Conservation (phyloP, 92 coral and sea anemone genomes). For the Metridium senile region DNA sequence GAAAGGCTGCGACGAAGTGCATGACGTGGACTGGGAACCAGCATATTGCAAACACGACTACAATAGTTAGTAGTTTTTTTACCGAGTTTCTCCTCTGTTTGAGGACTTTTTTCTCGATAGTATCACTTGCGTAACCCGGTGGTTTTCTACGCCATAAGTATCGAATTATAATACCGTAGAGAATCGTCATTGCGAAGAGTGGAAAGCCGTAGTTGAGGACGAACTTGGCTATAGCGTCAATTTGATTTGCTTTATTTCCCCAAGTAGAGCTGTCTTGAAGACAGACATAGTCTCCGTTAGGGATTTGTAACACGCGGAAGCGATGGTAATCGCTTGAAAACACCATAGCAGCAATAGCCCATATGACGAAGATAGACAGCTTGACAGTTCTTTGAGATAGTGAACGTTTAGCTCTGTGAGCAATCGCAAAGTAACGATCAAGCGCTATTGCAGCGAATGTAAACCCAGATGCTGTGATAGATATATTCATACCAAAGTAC, state of each 20-base stretch:
- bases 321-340: slow-evolving; percentile 30
- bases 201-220: slow-evolving; percentile 55
- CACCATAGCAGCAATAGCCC: slow-evolving; percentile 36
- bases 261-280: slow-evolving; percentile 15
- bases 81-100: slow-evolving; percentile 52
- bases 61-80: slow-evolving; percentile 52
- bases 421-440: slow-evolving; percentile 50
- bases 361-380: slow-evolving; percentile 5
- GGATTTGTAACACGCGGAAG: slow-evolving; percentile 6
- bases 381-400: slow-evolving; percentile 19
- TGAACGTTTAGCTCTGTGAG: slow-evolving; percentile 45
- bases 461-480: slow-evolving; percentile 18
- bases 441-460: slow-evolving; percentile 27
- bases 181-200: slow-evolving; percentile 46
- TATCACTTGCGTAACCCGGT: slow-evolving; percentile 50
- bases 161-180: slow-evolving; percentile 42
- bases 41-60: slow-evolving; percentile 52
- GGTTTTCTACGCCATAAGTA: slow-evolving; percentile 47
- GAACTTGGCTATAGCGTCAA: slow-evolving; percentile 53
- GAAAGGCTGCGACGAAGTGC: slow-evolving; percentile 42
- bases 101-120: slow-evolving; percentile 41
- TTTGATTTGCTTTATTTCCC: slow-evolving; percentile 18
- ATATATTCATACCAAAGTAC: slow-evolving; percentile 19
- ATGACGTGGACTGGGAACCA: slow-evolving; percentile 70
- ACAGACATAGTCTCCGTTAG: slow-evolving; percentile 15